Evolutionary conservation across 2,888 invertebrate species (phyloP), one percentile per base, ranked within the genome.

Genomic region (Amphiduros pacificus): DNA sequence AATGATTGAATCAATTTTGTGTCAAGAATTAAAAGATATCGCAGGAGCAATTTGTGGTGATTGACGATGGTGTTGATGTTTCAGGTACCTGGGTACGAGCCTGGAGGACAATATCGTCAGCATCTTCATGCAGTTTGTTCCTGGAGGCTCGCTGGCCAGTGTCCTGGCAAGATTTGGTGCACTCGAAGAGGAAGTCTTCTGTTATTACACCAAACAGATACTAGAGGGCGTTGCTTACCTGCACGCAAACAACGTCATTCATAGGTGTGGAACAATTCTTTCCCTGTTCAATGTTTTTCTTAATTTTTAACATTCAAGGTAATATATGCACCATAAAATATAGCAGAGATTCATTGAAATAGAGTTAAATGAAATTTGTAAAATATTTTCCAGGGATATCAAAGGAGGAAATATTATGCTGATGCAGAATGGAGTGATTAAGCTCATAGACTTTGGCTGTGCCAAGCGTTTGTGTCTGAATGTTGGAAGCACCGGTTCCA

Each of bases 321-420:
- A n/a, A n/a, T n/a, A n/a, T n/a, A n/a, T n/a, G n/a, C n/a, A n/a
- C n/a, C n/a, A n/a, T n/a, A n/a, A n/a, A n/a, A n/a, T n/a, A n/a
- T n/a, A n/a, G n/a, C n/a, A n/a, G n/a, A n/a, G n/a, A n/a, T n/a
- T n/a, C n/a, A n/a, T n/a, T n/a, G n/a, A n/a, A n/a, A n/a, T n/a
- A n/a, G n/a, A n/a, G n/a, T n/a, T n/a, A n/a, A n/a, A n/a, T n/a
- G n/a, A n/a, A n/a, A n/a, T n/a, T n/a, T n/a, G n/a, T n/a, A n/a
- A n/a, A n/a, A 14, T 57, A 2, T 51, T 57, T 67, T 67, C 4
- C 73, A 81, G 83, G 60, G 83, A 83, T 66, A 80, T 83, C 48
- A 83, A 83, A 69, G 82, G 82, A 60, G 81, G 79, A 28, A 83
- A 83, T 71, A 77, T 83, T 9, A 83, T 83, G 82, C 65, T 83